These are phyloP conservation scores for Clarias batrachus DNA, from an alignment of 2,113 vertebrate genomes.

Conservation along the genomic window DNA sequence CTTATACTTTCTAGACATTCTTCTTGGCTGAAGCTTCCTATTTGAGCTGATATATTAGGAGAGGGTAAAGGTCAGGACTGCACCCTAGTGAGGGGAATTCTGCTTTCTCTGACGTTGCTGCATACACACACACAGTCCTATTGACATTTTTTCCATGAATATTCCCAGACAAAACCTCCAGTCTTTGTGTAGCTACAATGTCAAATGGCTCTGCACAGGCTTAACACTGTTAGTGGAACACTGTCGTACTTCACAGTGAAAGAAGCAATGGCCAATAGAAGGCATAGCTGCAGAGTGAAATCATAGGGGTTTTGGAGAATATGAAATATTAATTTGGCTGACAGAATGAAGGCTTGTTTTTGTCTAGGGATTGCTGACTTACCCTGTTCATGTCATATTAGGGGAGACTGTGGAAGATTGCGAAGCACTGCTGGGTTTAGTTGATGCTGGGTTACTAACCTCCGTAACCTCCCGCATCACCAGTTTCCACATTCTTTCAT, in stretches of 20 bases:
- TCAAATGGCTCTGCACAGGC: conserved; percentile 35
- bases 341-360: conserved; percentile 45
- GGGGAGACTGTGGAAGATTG: neutral
- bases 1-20: conserved; percentile 21
- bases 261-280: conserved; percentile 21
- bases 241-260: conserved; percentile 42
- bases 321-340: conserved; percentile 46
- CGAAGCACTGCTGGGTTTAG: neutral
- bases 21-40: conserved; percentile 14
- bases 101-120: conserved; percentile 22
- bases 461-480: neutral
- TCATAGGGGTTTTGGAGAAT: conserved; percentile 51
- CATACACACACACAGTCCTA: conserved; percentile 34
- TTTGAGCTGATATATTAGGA: conserved; percentile 24
- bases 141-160: conserved; percentile 57
- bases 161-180: conserved; percentile 64
- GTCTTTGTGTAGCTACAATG: conserved; percentile 53
- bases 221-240: conserved; percentile 45
- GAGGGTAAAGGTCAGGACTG: conserved; percentile 45
- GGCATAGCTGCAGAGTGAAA: conserved; percentile 56
- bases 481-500: conserved; percentile 1
- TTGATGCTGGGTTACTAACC: conserved; percentile 2
- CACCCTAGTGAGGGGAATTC: conserved; percentile 46
- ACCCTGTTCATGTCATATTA: conserved; percentile 37
- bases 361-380: conserved; percentile 42